A percentile compares a stretch with the other conserved stretches of the same genome.
Evolutionary conservation across 2,113 vertebrate genomes (phyloP).

Genomic region (Corythaeola cristata): DNA sequence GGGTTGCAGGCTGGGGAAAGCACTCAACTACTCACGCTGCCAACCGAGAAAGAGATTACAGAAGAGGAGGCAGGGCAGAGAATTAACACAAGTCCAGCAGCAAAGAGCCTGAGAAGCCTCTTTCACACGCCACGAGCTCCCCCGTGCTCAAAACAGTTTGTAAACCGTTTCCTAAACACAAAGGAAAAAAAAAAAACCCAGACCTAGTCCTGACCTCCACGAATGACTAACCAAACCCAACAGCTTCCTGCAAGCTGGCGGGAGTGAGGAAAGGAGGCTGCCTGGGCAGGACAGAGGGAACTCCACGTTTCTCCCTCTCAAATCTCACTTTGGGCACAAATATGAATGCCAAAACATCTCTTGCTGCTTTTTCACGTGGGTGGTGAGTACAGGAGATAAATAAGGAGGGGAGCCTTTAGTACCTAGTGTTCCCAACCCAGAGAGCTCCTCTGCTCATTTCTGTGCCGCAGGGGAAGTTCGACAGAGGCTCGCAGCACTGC

Average conservation of each 20-base stretch:
- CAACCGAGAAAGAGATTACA: slow-evolving; percentile 50
- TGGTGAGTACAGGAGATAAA: not conserved
- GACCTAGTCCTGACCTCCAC: slow-evolving; percentile 37
- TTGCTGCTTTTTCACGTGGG: not conserved
- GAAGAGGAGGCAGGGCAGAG: slow-evolving; percentile 36
- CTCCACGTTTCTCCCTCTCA: not conserved
- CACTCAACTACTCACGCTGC: slow-evolving; percentile 52
- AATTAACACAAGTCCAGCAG: not conserved
- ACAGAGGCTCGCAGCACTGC: not conserved
- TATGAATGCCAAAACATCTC: not conserved
- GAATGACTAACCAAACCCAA: slow-evolving; percentile 52
- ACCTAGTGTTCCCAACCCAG: not conserved
- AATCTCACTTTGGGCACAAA: not conserved
- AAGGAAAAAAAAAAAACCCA: slow-evolving; percentile 16
- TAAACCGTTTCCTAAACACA: slow-evolving; percentile 66
- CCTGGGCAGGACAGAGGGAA: not conserved
- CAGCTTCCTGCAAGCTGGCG: not conserved
- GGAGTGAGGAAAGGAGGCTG: slow-evolving; percentile 5
- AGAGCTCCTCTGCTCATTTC: not conserved
- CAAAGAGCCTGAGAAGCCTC: slow-evolving; percentile 3
- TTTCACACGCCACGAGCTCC: slow-evolving; percentile 15
- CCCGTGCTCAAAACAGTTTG: slow-evolving; percentile 27
- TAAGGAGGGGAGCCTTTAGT: not conserved
- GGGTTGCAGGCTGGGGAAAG: slow-evolving; percentile 29
- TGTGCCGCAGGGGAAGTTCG: not conserved